A percentile compares a stretch with the other conserved stretches of the same genome.
These are phyloP conservation scores for Flexamia atlantica DNA, from an alignment of 2,888 invertebrate species.

Conservation along the genomic window DNA sequence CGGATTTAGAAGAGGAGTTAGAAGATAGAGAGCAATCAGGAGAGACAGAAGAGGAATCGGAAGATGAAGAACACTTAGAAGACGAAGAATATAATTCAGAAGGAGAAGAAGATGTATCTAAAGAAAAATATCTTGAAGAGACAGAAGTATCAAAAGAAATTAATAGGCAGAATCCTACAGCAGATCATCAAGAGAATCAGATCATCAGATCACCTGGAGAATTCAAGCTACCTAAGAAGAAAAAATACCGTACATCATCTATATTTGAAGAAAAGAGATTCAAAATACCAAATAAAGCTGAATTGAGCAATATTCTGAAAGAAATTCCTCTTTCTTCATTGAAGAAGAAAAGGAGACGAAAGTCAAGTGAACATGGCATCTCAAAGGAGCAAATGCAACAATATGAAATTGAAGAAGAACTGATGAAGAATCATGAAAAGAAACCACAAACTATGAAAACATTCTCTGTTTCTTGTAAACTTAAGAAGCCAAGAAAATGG, in stretches of 20 bases:
- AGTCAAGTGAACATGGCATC: background rate
- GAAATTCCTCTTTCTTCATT: background rate
- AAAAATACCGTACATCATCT: background rate
- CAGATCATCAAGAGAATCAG: background rate
- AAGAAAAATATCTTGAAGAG: background rate
- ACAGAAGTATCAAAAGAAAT: too few species aligned
- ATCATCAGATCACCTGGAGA: background rate
- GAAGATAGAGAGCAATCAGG: background rate
- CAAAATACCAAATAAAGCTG: background rate
- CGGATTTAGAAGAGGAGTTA: background rate
- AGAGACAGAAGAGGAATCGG: background rate
- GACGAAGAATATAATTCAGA: background rate
- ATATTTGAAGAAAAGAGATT: background rate
- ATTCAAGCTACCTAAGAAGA: background rate
- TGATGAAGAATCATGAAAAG: background rate
- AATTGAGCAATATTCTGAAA: background rate
- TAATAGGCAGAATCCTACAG: too few species aligned
- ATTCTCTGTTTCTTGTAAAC: background rate
- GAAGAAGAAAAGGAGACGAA: background rate
- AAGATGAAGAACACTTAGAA: background rate
- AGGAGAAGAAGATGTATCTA: background rate
- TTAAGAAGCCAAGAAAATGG: background rate
- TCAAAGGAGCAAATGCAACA: slow-evolving; percentile 6
- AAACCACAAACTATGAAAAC: background rate
- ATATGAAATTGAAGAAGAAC: background rate